Conservation (phyloP, 2,113 vertebrate genomes). For the Paralichthys olivaceus region DNA sequence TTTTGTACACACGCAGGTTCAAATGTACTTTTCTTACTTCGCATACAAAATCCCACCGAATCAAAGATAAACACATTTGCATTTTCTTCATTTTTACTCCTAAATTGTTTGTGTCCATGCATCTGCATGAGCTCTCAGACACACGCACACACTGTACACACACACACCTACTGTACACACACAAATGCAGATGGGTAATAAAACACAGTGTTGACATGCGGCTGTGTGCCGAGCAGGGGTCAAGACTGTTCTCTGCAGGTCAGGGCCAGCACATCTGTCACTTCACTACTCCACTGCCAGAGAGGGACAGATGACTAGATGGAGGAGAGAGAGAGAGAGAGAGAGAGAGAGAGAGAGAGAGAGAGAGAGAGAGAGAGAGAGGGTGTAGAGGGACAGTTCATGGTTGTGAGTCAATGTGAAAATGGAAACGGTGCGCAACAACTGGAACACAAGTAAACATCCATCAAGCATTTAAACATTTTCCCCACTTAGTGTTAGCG, state of each 20-base stretch:
- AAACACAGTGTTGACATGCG: constrained; percentile 33
- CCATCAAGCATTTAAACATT: neutral
- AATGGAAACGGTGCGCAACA: constrained; percentile 5
- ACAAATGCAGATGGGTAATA: constrained; percentile 33
- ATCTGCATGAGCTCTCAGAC: neutral
- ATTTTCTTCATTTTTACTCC: neutral
- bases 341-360: neutral
- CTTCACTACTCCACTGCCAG: constrained; percentile 20
- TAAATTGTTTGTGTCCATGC: neutral
- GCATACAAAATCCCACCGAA: neutral
- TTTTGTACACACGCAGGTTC: too few relatives aligned
- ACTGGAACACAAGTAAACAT: neutral
- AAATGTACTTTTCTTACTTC: too few relatives aligned
- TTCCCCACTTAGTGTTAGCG: neutral
- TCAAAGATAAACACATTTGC: too few relatives aligned
- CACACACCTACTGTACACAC: constrained; percentile 17
- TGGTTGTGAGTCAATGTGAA: constrained; percentile 15
- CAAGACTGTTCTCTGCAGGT: constrained; percentile 56
- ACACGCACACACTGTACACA: constrained; percentile 3
- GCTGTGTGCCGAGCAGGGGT: constrained; percentile 47
- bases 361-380: neutral
- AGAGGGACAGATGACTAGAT: constrained; percentile 1
- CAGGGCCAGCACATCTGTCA: constrained; percentile 65
- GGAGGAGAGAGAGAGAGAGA: neutral
- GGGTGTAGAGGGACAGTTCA: neutral